Conservation (phyloP, 2,797 vertebrate species). For the Trachurus trachurus region DNA sequence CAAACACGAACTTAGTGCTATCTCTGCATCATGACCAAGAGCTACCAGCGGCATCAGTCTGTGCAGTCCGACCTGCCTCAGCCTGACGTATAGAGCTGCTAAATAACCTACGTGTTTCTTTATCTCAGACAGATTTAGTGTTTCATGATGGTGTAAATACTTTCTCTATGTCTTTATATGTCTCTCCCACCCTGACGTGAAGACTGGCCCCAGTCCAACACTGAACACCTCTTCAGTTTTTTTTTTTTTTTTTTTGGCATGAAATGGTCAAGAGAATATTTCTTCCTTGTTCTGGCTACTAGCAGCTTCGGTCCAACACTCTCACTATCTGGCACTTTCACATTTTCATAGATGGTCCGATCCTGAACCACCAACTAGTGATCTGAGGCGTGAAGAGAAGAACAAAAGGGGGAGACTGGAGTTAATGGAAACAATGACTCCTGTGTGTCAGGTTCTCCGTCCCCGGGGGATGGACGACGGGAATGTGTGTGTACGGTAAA, state of each 20-base stretch:
- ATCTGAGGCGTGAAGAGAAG: constrained; percentile 1
- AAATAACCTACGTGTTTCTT: background rate
- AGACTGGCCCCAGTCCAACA: background rate
- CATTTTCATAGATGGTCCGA: constrained; percentile 14
- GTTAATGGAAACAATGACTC: background rate
- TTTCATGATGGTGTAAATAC: constrained; percentile 10
- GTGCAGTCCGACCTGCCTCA: background rate
- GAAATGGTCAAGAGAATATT: constrained; percentile 27
- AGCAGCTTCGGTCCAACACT: constrained; percentile 2
- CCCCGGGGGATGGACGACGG: background rate
- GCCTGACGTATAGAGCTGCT: background rate
- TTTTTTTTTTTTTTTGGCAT: constrained; percentile 44
- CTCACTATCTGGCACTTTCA: constrained; percentile 26
- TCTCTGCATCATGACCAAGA: constrained; percentile 35
- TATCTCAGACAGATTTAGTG: background rate
- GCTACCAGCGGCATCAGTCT: constrained; percentile 3
- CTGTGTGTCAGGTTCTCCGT: background rate
- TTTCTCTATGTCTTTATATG: background rate
- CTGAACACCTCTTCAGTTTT: constrained; percentile 1
- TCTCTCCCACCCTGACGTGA: background rate
- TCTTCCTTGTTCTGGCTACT: background rate
- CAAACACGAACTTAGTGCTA: constrained; percentile 48
- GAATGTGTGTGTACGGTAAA: background rate
- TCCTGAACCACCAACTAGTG: constrained; percentile 33
- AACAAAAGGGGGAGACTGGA: background rate